Base-by-base conservation (phyloP, 2,113 vertebrate species). In the Etheostoma cragini region DNA sequence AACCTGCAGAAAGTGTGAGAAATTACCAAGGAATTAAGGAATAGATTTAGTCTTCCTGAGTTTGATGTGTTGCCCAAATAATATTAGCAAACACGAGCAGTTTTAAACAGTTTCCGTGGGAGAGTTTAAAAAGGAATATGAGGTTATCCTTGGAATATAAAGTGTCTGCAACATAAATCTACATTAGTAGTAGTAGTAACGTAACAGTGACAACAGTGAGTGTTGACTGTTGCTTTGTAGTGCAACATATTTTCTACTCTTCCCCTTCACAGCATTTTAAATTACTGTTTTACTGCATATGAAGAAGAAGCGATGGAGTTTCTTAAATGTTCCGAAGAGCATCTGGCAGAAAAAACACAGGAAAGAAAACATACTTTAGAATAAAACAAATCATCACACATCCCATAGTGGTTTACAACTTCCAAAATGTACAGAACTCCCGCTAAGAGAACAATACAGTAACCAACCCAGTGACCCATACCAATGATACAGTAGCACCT, bases 321-420 rank as follows among this genome's bases (percentile, higher is more conserved):
- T 61, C 49, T 60, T 72, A 65, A 73, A 73, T 3, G 71, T 76
- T 75, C 66, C 22, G 10, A 3, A 60, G 49, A 69, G 6, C 46
- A n/a, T 68, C 12, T 54, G 53, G 17, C 24, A 57, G 38, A 50
- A 30, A 6, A 4, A 76, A 19, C 42, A 52, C 42, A 69, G 16
- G 56, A 70, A 54, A 35, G 3, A 47, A 68, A 52, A 62, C 68
- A 24, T 8, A 61, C 14, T 24, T 12, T 6, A 50, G 50, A 69
- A 53, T 16, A 66, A 68, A 68, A 62, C 38, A 7, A 33, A 68
- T 21, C 26, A 69, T 12, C 42, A 57, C 38, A 47, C 26, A 26
- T 12, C 22, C 19, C 24, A 81, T 17, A 46, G 19, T 21, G 21
- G 19, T 46, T 70, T 21, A 72, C 0, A 72, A 26, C 24, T 21